A percentile compares a stretch with the other conserved stretches of the same genome.
Evolutionary conservation across 2,888 invertebrate species (phyloP).

Genomic region (Deroplatys truncata): DNA sequence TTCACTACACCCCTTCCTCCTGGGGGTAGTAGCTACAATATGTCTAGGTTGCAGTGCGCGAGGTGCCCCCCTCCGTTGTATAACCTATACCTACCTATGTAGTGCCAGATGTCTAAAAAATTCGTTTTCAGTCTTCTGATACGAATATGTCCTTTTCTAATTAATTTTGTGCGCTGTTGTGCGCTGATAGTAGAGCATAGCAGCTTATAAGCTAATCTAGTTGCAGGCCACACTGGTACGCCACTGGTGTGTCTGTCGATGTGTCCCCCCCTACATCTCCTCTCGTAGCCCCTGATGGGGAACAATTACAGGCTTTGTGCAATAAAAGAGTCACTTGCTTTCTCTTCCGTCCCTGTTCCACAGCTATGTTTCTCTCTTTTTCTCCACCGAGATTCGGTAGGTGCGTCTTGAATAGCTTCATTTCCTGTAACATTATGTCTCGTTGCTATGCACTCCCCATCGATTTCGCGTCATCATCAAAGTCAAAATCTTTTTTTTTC

Average conservation of each 20-base stretch:
- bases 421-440: constrained; percentile 29
- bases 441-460: constrained; percentile 9
- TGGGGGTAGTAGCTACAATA: no score
- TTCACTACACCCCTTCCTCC: no score
- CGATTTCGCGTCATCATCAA: constrained; percentile 11
- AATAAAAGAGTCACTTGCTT: constrained; percentile 22
- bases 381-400: constrained; percentile 22
- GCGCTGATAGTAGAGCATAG: no score
- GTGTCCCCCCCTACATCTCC: background rate
- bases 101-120: no score
- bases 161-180: no score
- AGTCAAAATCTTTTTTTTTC: constrained; percentile 3
- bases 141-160: no score
- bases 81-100: no score
- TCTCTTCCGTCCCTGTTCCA: background rate
- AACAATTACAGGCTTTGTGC: constrained; percentile 31
- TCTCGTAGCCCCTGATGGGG: constrained; percentile 4
- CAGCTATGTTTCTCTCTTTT: background rate
- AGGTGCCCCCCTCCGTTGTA: no score
- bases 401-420: constrained; percentile 27
- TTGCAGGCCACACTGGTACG: background rate
- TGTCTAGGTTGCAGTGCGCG: no score
- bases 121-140: no score
- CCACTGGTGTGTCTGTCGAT: background rate
- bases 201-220: no score